Evolutionary conservation across 35 echinoderm and acorn worm species (phyloP).

Genomic region (Apostichopus parvimensis): DNA sequence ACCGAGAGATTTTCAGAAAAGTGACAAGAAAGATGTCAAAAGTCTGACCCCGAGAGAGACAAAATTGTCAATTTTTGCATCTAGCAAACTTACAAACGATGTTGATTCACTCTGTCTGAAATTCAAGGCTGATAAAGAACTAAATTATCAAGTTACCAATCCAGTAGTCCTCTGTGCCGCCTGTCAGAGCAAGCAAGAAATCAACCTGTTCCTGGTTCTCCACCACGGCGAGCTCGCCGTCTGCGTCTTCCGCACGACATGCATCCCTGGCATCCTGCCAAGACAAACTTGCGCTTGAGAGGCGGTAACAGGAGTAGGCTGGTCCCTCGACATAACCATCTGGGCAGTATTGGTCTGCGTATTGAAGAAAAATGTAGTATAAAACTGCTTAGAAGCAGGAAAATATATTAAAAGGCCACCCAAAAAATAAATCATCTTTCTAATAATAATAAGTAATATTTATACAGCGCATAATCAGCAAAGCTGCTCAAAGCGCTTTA

Average conservation of each 20-base stretch:
- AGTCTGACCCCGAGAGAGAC: too few species aligned
- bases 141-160: constrained; percentile 51
- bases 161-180: constrained; percentile 50
- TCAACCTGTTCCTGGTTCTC: constrained; percentile 60
- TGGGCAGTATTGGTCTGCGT: constrained; percentile 63
- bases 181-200: constrained; percentile 39
- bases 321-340: constrained; percentile 61
- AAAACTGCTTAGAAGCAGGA: background rate
- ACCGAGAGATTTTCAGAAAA: too few species aligned
- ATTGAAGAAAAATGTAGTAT: background rate
- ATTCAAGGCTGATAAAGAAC: too few species aligned
- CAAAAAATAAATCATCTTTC: too few species aligned
- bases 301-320: constrained; percentile 73
- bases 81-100: too few species aligned
- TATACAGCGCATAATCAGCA: too few species aligned
- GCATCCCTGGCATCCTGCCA: constrained; percentile 81
- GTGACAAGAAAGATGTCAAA: too few species aligned
- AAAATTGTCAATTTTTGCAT: too few species aligned
- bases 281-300: constrained; percentile 26
- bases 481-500: too few species aligned
- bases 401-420: background rate
- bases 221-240: constrained; percentile 62
- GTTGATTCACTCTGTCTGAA: too few species aligned
- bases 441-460: too few species aligned
- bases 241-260: constrained; percentile 41